Base-by-base conservation (phyloP, 2,113 vertebrate genomes). In the Proteles cristata region DNA sequence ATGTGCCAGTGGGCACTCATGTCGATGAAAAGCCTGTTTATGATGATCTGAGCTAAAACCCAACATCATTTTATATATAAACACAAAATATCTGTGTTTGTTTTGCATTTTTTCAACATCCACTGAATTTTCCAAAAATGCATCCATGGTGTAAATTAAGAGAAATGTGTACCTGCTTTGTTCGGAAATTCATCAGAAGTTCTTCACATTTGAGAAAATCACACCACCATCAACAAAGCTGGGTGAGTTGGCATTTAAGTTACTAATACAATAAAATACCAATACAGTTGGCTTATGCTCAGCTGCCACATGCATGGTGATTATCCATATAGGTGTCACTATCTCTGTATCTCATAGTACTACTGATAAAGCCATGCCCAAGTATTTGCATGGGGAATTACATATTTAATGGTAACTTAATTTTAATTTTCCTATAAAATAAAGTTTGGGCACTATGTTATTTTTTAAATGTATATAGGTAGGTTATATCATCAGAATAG, bases 171-270 rank as follows among this genome's bases (percentile, higher is more conserved):
- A 39, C 39, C 88, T 55, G 28, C 25, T 63, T 77, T 23, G 12
- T 90, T 90, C 23, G 77, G 87, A 93, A 76, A 26, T 93, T 96
- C 31, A 26, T 65, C 23, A 92, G 65, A 89, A 85, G 15, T 77
- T 69, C 66, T 74, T 31, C 43, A 65, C 17, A n/a, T 76, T 93
- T 76, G 77, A 50, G 50, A 73, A 96, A 87, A 45, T 33, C 15
- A 43, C 7, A 80, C 39, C 28, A 55, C 89, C 79, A 68, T 35
- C 28, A 76, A 58, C 80, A 90, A 90, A 87, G 23, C 11, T 76
- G 10, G 43, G n/a, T 45, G 25, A 76, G 45, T 16, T 19, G n/a
- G 74, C 48, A 35, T 81, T 85, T 77, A 86, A 90, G n/a, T 87
- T 83, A 55, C 10, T 8, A 39, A n/a, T n/a, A 43, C 14, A 87